Evolutionary conservation across 2,113 vertebrate species (phyloP).

Genomic region (Argyrosomus japonicus): DNA sequence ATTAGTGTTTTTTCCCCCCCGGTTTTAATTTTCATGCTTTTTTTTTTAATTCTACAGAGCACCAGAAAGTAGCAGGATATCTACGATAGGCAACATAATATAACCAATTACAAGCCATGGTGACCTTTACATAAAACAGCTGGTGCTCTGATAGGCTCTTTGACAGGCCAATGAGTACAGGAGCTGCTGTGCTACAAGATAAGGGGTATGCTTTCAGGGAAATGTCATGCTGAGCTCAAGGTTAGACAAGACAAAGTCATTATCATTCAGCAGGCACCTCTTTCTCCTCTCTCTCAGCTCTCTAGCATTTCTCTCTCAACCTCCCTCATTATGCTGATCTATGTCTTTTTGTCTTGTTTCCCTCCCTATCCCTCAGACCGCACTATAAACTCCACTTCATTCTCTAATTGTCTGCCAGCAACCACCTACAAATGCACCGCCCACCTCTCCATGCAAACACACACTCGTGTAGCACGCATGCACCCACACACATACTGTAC

Average conservation of each 20-base stretch:
- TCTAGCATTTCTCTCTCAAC: conserved; percentile 16
- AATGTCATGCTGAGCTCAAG: conserved; percentile 72
- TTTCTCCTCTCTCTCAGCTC: conserved; percentile 41
- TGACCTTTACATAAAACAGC: conserved; percentile 46
- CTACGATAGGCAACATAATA: conserved; percentile 11
- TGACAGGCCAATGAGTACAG: conserved; percentile 43
- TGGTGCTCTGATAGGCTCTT: conserved; percentile 49
- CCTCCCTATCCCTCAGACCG: conserved; percentile 21
- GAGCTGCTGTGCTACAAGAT: conserved; percentile 49
- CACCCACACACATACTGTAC: conserved; percentile 55
- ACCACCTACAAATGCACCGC: conserved; percentile 50
- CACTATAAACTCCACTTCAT: conserved; percentile 33
- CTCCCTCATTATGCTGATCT: conserved; percentile 45
- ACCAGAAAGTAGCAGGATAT: conserved; percentile 5
- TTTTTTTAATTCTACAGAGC: not conserved
- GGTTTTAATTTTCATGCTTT: not conserved
- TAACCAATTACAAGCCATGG: conserved; percentile 10
- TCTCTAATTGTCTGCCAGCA: conserved; percentile 55
- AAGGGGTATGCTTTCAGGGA: conserved; percentile 52
- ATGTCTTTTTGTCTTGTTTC: conserved; percentile 30
- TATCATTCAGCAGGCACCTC: conserved; percentile 52
- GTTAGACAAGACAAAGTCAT: conserved; percentile 61
- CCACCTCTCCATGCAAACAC: conserved; percentile 44
- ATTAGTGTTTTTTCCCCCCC: not conserved
- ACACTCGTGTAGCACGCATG: conserved; percentile 18